Conservation (phyloP, 2,888 invertebrate species). For the Archips crataeganus region DNA sequence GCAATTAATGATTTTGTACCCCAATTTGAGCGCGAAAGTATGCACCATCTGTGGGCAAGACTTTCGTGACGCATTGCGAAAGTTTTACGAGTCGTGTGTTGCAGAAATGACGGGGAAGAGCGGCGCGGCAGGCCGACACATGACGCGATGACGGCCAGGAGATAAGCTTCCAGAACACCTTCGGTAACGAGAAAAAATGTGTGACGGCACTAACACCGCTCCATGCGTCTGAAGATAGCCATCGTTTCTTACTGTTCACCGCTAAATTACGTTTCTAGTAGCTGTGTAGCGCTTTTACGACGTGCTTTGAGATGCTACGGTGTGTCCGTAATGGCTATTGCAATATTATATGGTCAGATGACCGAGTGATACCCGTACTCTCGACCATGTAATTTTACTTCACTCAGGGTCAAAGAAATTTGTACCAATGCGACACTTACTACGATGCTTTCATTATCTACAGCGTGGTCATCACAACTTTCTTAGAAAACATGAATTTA, state of each 20-base stretch:
- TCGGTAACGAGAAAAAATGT: slow-evolving; percentile 70
- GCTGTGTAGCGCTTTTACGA: slow-evolving; percentile 82
- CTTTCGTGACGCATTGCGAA: slow-evolving; percentile 59
- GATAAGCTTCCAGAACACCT: slow-evolving; percentile 80
- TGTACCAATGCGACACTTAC: slow-evolving; percentile 55
- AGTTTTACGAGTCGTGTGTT: slow-evolving; percentile 63
- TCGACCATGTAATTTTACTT: slow-evolving; percentile 76
- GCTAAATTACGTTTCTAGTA: slow-evolving; percentile 85
- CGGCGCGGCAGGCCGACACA: slow-evolving; percentile 62
- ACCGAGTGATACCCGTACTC: slow-evolving; percentile 77
- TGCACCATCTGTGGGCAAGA: slow-evolving; percentile 17
- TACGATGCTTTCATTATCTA: slow-evolving; percentile 68
- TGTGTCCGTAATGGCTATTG: slow-evolving; percentile 82
- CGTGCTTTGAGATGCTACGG: slow-evolving; percentile 81
- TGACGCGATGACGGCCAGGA: slow-evolving; percentile 57
- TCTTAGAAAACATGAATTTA: slow-evolving; percentile 68
- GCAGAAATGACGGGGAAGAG: slow-evolving; percentile 49
- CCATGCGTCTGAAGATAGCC: slow-evolving; percentile 79
- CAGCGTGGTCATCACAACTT: slow-evolving; percentile 71
- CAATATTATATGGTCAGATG: slow-evolving; percentile 83
- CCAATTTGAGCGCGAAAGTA: slow-evolving; percentile 26
- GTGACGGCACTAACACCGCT: slow-evolving; percentile 71
- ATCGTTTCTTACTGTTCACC: slow-evolving; percentile 82
- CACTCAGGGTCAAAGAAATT: slow-evolving; percentile 78
- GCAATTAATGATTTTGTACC: slow-evolving; percentile 14